Base-by-base conservation (phyloP, 1,140 invertebrate genomes). In the Apis laboriosa region DNA sequence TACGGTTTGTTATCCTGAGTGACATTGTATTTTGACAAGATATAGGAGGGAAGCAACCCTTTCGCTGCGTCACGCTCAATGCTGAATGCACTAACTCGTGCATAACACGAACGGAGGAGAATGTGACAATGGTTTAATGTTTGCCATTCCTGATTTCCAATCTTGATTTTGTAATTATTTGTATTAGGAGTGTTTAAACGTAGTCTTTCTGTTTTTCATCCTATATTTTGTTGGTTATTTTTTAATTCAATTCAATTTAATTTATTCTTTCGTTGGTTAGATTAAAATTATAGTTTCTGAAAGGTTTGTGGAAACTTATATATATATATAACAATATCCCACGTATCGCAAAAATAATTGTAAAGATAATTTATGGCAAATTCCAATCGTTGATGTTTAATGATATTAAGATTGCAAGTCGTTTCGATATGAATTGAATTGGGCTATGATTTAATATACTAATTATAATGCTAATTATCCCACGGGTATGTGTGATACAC, bases 21-120 rank as follows among this genome's bases (percentile, higher is more conserved):
- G 72, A 60, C 72, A 21, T 34, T 34, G 72, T 75, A 61, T 75
- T 75, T 61, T 75, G 72, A 75, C 72, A 75, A 24, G 56, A 17
- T 9, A 34, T 34, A 4, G 34, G 13, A 61, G 28, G 34, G 13
- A 49, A 17, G 24, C 51, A 28, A 17, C 49, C n/a, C 15, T 51
- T 75, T 49, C 21, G 72, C 72, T 3, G 72, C 55, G 56, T 75
- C 72, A 75, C 19, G 21, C 43, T 61, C 17, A 4, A 4, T 24
- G 21, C 19, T n/a, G 56, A 49, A 55, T 24, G 51, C 24, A 15
- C 19, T 51, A 24, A 24, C 24, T 24, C 12, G 43, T 2, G 11
- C 1, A 11, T 2, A 34, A 24, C 24, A 24, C 9, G 19, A 51
- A 7, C 21, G 67, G 13, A 53, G 12, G 7, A 1, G 49, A 28